Percentiles rank a stretch among this genome's conserved stretches.
Evolutionary conservation across 2,113 vertebrate genomes (phyloP).

Genomic region (Neomonachus schauinslandi): DNA sequence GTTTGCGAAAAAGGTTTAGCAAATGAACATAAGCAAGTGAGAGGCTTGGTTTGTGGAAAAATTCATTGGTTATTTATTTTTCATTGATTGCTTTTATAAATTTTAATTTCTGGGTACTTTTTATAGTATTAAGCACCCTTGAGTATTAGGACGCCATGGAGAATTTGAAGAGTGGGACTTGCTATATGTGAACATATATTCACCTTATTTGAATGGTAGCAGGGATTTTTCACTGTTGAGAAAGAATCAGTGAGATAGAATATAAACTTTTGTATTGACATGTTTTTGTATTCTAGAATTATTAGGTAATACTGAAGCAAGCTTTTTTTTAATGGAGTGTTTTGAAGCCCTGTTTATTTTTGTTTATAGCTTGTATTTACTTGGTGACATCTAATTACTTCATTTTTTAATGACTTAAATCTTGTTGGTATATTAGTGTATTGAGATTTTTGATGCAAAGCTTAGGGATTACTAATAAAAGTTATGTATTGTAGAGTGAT

Average conservation of each 20-base stretch:
- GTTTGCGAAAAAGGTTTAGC: not conserved
- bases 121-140: not conserved
- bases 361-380: not conserved
- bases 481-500: not conserved
- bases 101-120: conserved; percentile 41
- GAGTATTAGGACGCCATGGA: not conserved
- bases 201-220: not conserved
- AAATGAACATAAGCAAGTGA: not conserved
- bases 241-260: not conserved
- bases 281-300: not conserved
- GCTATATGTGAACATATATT: not conserved
- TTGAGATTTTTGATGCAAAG: conserved; percentile 31
- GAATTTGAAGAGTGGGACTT: not conserved
- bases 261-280: not conserved
- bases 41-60: conserved; percentile 48
- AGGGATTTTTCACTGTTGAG: not conserved
- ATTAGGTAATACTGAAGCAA: not conserved
- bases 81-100: not conserved
- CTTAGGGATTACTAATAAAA: conserved; percentile 26
- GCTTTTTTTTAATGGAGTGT: not conserved
- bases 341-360: conserved; percentile 14
- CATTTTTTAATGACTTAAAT: not conserved
- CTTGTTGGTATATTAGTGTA: not conserved
- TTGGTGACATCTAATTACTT: not conserved
- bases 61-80: not conserved